Base-by-base conservation (phyloP, 2,113 vertebrate species). In the Rhabdornis inornatus region DNA sequence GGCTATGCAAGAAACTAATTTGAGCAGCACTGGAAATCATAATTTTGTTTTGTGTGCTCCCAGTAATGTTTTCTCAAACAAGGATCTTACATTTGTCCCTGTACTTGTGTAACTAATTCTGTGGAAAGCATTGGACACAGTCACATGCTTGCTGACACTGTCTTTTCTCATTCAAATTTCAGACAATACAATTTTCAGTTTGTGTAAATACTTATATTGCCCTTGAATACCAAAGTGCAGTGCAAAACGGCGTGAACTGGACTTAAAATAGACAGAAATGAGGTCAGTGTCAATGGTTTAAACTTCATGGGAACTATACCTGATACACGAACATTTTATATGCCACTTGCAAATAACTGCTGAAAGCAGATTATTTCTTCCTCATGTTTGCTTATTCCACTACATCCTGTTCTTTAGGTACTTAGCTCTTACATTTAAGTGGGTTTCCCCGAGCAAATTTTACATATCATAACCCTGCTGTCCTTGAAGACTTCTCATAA, bases 1-100 rank as follows among this genome's bases (percentile, higher is more conserved):
- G 64, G 64, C 79, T 89, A 20, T 49, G 53, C 45, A 90, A 94
- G 65, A 83, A 95, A 72, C 68, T 78, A 78, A 95, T 68, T 60
- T 88, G 60, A 92, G 52, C 76, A 56, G 61, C 2, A 3, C 3
- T 86, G 56, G 64, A 92, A 96, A 92, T 75, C 49, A 42, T 40
- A 0, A 1, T 37, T 87, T 88, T 86, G 37, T 63, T 95, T 95
- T 90, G 35, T 93, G 57, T 61, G 52, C 64, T 96, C 94, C 88
- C 76, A 95, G 88, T 64, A 81, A 90, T 53, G 47, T 90, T 89
- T 95, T 88, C 57, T 94, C 66, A 77, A 78, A 80, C 31, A 59
- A 66, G 52, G 65, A 47, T 70, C 60, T 74, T 68, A 74, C n/a
- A 81, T 78, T 81, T 88, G 64, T 71, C 40, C 18, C 63, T 82